phyloP scores from a whole-genome alignment of 1,140 invertebrate genomes.

The Calosoma granatense region DNA sequence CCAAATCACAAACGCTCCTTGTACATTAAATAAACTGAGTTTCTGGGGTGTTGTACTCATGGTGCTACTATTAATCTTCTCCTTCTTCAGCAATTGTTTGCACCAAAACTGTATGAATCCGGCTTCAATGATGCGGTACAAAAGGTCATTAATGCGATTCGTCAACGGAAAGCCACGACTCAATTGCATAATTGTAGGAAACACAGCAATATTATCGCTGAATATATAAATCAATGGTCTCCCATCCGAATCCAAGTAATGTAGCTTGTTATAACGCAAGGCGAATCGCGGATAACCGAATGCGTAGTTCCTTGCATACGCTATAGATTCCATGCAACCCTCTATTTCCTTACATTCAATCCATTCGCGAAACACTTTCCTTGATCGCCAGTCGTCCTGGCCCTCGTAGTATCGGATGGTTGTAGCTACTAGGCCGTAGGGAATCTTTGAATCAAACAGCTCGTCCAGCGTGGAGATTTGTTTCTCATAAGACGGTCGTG shows the following conservation, averaged over 20 bases:
- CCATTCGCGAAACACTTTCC: conserved; percentile 12
- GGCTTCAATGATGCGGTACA: conserved; percentile 12
- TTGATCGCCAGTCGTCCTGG: conserved; percentile 6
- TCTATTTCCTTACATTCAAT: conserved; percentile 13
- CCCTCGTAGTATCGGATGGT: conserved; percentile 10
- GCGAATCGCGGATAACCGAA: not conserved
- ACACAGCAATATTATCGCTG: conserved; percentile 14
- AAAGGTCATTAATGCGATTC: conserved; percentile 15
- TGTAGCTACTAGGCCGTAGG: not conserved
- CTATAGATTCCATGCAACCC: conserved; percentile 11
- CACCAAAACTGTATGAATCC: conserved; percentile 14
- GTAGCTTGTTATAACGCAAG: conserved; percentile 16
- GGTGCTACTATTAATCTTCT: not conserved
- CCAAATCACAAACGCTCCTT: not conserved
- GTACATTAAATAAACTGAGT: not conserved
- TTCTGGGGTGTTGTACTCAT: not conserved
- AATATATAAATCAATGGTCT: conserved; percentile 18
- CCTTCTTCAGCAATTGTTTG: not conserved
- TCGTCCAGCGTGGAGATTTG: conserved; percentile 18
- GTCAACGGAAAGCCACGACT: conserved; percentile 21
- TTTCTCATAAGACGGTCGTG: conserved; percentile 15
- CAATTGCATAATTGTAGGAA: conserved; percentile 18
- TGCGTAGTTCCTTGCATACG: not conserved
- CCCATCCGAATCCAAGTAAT: conserved; percentile 13
- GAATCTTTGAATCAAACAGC: conserved; percentile 10